phyloP scores from a whole-genome alignment of 2,113 vertebrate genomes.

The Sebastes fasciatus region DNA sequence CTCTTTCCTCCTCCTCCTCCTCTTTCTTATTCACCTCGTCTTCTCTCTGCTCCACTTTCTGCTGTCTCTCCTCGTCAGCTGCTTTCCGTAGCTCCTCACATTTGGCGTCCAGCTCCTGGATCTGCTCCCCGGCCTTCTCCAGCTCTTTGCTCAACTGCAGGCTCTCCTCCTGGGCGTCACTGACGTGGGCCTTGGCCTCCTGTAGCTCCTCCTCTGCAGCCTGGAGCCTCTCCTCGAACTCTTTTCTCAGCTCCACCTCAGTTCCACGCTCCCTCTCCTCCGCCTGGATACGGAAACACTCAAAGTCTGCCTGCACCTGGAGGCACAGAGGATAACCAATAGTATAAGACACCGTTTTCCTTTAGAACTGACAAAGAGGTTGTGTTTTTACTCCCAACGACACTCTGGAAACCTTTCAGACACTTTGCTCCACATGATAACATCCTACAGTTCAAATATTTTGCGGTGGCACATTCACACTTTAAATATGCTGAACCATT shows the following conservation, averaged over 20 bases:
- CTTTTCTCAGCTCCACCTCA: constrained; percentile 74
- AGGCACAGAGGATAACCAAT: constrained; percentile 13
- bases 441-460: not conserved
- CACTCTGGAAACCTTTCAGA: not conserved
- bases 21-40: constrained; percentile 50
- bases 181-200: constrained; percentile 71
- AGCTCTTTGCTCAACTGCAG: constrained; percentile 78
- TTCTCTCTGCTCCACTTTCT: constrained; percentile 61
- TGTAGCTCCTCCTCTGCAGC: constrained; percentile 74
- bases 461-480: not conserved
- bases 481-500: not conserved
- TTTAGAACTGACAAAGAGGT: not conserved
- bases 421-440: not conserved
- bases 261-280: constrained; percentile 82
- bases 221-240: constrained; percentile 75
- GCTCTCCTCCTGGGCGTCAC: constrained; percentile 79
- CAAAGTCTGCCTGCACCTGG: constrained; percentile 80
- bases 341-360: not conserved
- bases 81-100: constrained; percentile 75
- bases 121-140: constrained; percentile 80
- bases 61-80: constrained; percentile 54
- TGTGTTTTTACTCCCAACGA: not conserved
- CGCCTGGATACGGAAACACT: constrained; percentile 76
- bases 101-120: constrained; percentile 80
- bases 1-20: constrained; percentile 72